phyloP scores from a whole-genome alignment of 2,797 vertebrate species.

The Enteromius viviparus region DNA sequence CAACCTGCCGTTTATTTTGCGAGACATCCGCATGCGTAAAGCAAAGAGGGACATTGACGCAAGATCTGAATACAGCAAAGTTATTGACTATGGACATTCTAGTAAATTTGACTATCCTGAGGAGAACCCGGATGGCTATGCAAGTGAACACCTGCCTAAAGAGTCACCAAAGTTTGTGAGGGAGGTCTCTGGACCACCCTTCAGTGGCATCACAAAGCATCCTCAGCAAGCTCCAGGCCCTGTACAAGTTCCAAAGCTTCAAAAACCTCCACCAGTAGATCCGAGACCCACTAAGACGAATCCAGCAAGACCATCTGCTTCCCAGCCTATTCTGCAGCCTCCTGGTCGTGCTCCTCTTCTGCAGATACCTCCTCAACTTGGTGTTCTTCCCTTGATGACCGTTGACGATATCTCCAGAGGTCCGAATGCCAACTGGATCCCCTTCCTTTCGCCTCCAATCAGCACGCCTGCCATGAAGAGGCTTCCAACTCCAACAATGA shows the following conservation, averaged over 20 bases:
- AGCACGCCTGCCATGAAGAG: slow-evolving; percentile 74
- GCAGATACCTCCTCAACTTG: slow-evolving; percentile 44
- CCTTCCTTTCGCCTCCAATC: slow-evolving; percentile 75
- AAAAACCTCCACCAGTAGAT: slow-evolving; percentile 62
- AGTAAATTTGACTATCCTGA: slow-evolving; percentile 84
- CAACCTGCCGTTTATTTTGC: slow-evolving; percentile 91
- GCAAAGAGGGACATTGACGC: slow-evolving; percentile 67
- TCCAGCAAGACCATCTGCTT: slow-evolving; percentile 49
- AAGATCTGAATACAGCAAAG: slow-evolving; percentile 77
- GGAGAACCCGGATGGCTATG: slow-evolving; percentile 58
- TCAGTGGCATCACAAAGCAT: slow-evolving; percentile 43
- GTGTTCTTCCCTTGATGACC: slow-evolving; percentile 29
- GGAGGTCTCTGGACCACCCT: slow-evolving; percentile 61
- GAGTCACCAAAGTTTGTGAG: slow-evolving; percentile 70
- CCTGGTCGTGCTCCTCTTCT: slow-evolving; percentile 25
- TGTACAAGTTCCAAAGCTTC: slow-evolving; percentile 59
- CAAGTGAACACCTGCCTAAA: slow-evolving; percentile 51
- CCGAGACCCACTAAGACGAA: slow-evolving; percentile 55
- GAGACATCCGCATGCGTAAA: slow-evolving; percentile 89
- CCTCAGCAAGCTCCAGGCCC: slow-evolving; percentile 35
- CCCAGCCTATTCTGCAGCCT: slow-evolving; percentile 10
- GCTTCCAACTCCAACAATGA: slow-evolving; percentile 86
- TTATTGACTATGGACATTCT: slow-evolving; percentile 94
- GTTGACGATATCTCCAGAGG: slow-evolving; percentile 43
- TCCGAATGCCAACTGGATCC: slow-evolving; percentile 50